Evolutionary conservation across 2,888 invertebrate species (phyloP), one percentile per base, ranked within the genome.

Genomic region (Drosophila algonquin): DNA sequence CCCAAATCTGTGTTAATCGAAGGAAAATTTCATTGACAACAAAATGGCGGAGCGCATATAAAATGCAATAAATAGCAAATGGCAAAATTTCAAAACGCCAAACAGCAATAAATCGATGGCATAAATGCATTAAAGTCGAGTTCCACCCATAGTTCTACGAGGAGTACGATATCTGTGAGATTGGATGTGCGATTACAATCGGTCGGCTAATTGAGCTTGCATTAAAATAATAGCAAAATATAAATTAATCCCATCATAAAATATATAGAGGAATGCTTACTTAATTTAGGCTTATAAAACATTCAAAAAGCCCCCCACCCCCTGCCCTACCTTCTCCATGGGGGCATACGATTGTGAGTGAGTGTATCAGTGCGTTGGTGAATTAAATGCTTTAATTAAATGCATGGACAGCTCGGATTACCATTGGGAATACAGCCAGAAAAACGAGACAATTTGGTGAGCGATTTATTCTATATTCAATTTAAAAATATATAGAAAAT

Each of bases 331-430:
- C 21, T 3, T 21, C 21, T 1, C 21, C 21, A 18, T 21, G 21
- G 21, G 21, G 21, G 21, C 21, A 21, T 21, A 21, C 21, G 1
- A 21, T 3, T 21, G 21, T 50, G 35, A 44, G 47, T 61, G 48
- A 55, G 51, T 63, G 70, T 60, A 24, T 14, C 44, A 52, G 54
- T 73, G 61, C 52, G 52, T 24, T 46, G 48, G 30, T 32, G 55
- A 54, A 65, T 54, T 68, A 73, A 79, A 69, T 69, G 62, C 67
- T 65, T 61, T 73, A 69, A 75, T 61, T 81, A 63, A 81, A 70
- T 64, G 56, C 63, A 51, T 46, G 62, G 50, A 62, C 71, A 61
- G 67, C 69, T 82, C 67, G 81, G 81, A 82, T 82, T 83, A 82
- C 75, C 84, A 64, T 58, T 73, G 70, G 69, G 59, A 69, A 35